Base-by-base conservation (phyloP, 2,888 invertebrate genomes). In the Entomobrya proxima region DNA sequence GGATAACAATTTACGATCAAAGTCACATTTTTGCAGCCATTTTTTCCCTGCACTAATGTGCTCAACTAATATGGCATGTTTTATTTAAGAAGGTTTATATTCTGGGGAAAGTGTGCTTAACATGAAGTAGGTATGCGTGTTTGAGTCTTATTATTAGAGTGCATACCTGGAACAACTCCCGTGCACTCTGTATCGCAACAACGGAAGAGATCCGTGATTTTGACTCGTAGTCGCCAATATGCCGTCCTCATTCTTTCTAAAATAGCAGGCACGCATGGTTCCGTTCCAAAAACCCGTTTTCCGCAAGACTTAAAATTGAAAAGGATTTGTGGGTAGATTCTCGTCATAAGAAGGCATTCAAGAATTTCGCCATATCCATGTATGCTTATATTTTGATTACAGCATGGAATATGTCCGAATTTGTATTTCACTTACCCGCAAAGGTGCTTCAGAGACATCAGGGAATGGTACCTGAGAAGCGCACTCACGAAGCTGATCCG, bases 171-270 rank as follows among this genome's bases (percentile, higher is more conserved):
- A 11, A 90, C 88, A 18, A 90, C 82, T 50, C 90, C 90, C n/a
- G 86, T 88, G 64, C 90, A 89, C 32, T 69, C 55, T 21, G 88
- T 84, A 75, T 90, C 90, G 81, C 89, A 90, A 78, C 90, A 90
- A 0, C 89, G 88, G 37, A 89, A 90, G 21, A 88, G 77, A 72
- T 90, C 90, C 9, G 89, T 89, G 7, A 90, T 78, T 88, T 88
- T 89, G 9, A 89, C 78, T 47, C 88, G 77, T 6, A 90, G 85
- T 58, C 90, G 82, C 83, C 86, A 89, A 61, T 90, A 89, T 11
- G 90, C 90, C 15, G 90, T 89, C 55, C 90, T 80, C 79, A 90
- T 77, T 72, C 90, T 87, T 81, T 90, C 90, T 47, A 90, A 74
- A 58, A 90, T 86, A 18, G 89, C 80, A n/a, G 90, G 90, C 30